These are phyloP conservation scores for Lerema accius DNA, from an alignment of 1,140 invertebrate species.

Conservation along the genomic window DNA sequence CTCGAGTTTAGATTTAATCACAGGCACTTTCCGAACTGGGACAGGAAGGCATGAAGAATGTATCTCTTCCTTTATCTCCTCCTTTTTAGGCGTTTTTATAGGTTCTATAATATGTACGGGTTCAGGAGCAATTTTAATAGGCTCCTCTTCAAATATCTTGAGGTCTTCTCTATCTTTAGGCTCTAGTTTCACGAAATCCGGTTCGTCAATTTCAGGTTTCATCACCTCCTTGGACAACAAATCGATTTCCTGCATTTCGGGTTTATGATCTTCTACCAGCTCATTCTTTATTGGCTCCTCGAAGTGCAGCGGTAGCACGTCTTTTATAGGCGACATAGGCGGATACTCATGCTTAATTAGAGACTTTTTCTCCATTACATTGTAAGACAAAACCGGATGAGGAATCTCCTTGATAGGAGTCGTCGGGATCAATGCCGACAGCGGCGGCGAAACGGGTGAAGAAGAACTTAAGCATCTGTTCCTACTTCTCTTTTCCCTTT, in stretches of 20 bases:
- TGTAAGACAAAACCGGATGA: conserved; percentile 40
- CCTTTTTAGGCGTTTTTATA: conserved; percentile 45
- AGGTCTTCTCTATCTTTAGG: conserved; percentile 41
- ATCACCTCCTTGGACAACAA: conserved; percentile 72
- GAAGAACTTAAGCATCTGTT: conserved; percentile 79
- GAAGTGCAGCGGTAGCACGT: conserved; percentile 50
- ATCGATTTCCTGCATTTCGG: conserved; percentile 58
- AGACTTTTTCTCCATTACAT: conserved; percentile 63
- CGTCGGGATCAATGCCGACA: conserved; percentile 42
- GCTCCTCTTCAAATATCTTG: conserved; percentile 28
- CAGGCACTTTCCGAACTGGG: conserved; percentile 12
- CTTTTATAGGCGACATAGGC: conserved; percentile 65
- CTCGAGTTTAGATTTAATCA: conserved; percentile 25
- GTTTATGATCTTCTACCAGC: conserved; percentile 52
- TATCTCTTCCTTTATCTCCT: conserved; percentile 36
- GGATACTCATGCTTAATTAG: conserved; percentile 69
- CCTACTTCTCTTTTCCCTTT: conserved; percentile 78
- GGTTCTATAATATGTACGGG: conserved; percentile 23
- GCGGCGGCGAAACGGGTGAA: conserved; percentile 65
- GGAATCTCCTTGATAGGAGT: conserved; percentile 62
- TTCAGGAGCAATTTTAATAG: neutral
- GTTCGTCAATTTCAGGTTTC: conserved; percentile 71
- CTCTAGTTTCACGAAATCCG: conserved; percentile 69
- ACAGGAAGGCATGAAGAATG: neutral
- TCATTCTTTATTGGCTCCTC: conserved; percentile 58